These are phyloP conservation scores for Nasonia vitripennis DNA, from an alignment of 1,140 invertebrate genomes.

Conservation along the genomic window DNA sequence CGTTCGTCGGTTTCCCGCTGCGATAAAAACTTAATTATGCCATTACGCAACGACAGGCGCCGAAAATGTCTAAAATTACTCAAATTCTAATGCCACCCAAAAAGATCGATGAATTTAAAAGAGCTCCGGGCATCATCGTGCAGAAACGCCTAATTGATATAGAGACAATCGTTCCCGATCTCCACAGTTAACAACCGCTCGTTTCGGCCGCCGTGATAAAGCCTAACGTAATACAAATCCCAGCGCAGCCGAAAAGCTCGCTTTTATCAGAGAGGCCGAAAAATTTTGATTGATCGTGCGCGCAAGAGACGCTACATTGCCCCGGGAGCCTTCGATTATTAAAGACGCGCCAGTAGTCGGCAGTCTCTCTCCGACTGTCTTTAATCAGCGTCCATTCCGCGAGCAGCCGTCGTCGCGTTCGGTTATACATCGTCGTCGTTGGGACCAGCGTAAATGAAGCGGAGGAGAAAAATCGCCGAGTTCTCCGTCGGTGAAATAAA, in stretches of 20 bases:
- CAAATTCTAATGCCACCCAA: no score
- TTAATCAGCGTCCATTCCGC: neutral
- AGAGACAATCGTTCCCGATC: neutral
- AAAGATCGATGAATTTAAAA: no score
- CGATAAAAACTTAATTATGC: no score
- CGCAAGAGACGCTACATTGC: neutral
- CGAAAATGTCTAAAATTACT: no score
- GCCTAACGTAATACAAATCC: neutral
- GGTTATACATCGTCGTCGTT: neutral
- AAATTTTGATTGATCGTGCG: constrained; percentile 18
- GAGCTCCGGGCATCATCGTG: no score
- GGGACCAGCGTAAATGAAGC: no score
- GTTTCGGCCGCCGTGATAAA: neutral
- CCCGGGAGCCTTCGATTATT: neutral
- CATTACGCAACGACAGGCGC: no score
- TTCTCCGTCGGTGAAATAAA: no score
- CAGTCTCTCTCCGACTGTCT: neutral
- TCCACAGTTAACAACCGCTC: neutral
- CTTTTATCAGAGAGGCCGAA: constrained; percentile 15
- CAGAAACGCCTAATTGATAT: neutral
- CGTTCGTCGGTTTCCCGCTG: no score
- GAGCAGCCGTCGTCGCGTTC: neutral
- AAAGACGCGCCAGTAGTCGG: constrained; percentile 15
- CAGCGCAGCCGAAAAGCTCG: neutral
- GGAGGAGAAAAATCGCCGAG: no score